Evolutionary conservation across 2,797 vertebrate genomes (phyloP), one percentile per base, ranked within the genome.

Genomic region (Coluber constrictor): DNA sequence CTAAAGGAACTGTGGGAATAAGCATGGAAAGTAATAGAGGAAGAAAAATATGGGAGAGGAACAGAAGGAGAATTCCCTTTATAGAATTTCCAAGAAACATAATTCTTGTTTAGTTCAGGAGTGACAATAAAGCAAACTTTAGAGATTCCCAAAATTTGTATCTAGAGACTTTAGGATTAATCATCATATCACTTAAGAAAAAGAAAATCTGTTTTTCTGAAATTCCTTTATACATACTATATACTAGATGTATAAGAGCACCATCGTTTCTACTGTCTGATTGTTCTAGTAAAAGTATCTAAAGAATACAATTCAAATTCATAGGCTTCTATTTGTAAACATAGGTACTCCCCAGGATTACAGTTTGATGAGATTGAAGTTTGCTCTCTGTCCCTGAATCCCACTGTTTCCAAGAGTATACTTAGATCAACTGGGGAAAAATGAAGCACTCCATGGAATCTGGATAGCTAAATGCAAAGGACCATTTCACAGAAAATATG

Each of bases 391-490:
- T 90, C 83, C 37, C 37, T 57, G 83, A 87, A 93, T 87, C 89
- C 83, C 54, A 87, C 89, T 87, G 89, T 55, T 74, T 93, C 59
- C 51, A 56, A 88, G 16, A 93, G 70, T 93, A 93, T 43, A 93
- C 61, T 88, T 90, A 93, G 32, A 87, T 88, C 89, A 90, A 60
- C 55, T 32, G 61, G 83, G 74, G 37, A 74, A 74, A 90, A 93
- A 93, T 88, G 86, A 90, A 90, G 92, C 54, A 2, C 61, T 74
- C 89, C 86, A 87, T 90, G 61, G 66, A 60, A 87, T 87, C 61
- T 90, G 89, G 37, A 70, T 55, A 59, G 61, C 60, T 93, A 70
- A 90, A 93, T 74, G 90, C 86, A 90, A 93, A 90, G 89, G 54
- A 56, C 37, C 29, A 88, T 90, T 90, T 87, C 86, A 70, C 54